A percentile compares a stretch with the other conserved stretches of the same genome.
These are phyloP conservation scores for Aptenodytes patagonicus DNA, from an alignment of 2,113 vertebrate genomes.

Conservation along the genomic window DNA sequence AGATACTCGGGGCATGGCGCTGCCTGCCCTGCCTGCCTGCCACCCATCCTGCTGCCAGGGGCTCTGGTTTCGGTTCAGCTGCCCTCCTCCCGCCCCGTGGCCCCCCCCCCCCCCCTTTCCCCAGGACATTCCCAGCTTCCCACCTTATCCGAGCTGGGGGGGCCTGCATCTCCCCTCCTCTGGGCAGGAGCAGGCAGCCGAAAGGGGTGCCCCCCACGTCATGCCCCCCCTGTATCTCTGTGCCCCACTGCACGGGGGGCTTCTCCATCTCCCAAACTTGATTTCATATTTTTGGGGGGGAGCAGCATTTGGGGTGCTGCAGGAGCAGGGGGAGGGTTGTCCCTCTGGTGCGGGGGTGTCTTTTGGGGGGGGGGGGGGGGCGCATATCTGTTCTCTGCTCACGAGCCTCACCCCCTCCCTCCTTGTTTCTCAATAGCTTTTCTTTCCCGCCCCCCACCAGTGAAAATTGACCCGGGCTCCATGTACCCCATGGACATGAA, in stretches of 20 bases:
- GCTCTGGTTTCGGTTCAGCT: slow-evolving; percentile 19
- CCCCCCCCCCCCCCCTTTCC: background rate
- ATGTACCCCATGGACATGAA: slow-evolving; percentile 74
- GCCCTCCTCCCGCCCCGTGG: background rate
- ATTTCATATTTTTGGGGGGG: background rate
- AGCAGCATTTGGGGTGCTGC: rapidly evolving
- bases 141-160: rapidly evolving
- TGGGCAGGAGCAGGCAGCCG: background rate
- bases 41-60: background rate
- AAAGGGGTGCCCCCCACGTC: background rate
- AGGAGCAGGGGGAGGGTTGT: too few species aligned
- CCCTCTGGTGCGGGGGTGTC: rapidly evolving
- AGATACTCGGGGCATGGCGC: background rate
- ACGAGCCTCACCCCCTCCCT: background rate
- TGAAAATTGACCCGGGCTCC: slow-evolving; percentile 74
- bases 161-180: background rate
- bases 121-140: background rate
- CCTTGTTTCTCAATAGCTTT: background rate
- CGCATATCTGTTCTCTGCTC: background rate
- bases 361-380: background rate
- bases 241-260: rapidly evolving
- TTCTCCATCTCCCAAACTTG: background rate
- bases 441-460: slow-evolving; percentile 53
- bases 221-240: rapidly evolving
- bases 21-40: background rate